Evolutionary conservation across 2,113 vertebrate species (phyloP).

Genomic region (Labrus mixtus): DNA sequence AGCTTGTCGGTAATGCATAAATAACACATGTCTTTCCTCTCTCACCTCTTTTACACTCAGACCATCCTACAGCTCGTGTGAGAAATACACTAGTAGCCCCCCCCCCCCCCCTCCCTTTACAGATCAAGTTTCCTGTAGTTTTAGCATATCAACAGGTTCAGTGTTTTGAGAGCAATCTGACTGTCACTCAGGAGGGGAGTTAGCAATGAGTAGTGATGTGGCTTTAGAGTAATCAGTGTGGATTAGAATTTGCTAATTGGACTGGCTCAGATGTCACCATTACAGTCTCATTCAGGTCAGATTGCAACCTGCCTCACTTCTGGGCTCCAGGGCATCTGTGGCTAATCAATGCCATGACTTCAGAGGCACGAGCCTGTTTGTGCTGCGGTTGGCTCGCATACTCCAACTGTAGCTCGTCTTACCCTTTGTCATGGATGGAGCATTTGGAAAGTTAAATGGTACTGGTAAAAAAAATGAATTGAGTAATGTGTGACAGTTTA

Average conservation of each 20-base stretch:
- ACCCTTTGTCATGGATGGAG: slow-evolving; percentile 16
- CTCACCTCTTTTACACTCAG: neutral
- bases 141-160: neutral
- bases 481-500: too few species aligned
- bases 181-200: slow-evolving; percentile 48
- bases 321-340: slow-evolving; percentile 66
- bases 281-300: slow-evolving; percentile 72
- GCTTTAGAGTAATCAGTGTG: slow-evolving; percentile 60
- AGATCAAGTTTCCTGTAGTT: neutral
- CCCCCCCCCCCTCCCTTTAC: neutral
- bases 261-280: slow-evolving; percentile 64
- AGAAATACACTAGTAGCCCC: neutral
- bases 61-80: neutral
- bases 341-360: slow-evolving; percentile 77
- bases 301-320: slow-evolving; percentile 68
- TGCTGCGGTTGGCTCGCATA: slow-evolving; percentile 31
- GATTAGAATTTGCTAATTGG: slow-evolving; percentile 76
- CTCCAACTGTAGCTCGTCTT: slow-evolving; percentile 38
- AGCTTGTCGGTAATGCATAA: slow-evolving; percentile 28
- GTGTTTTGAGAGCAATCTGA: neutral
- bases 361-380: slow-evolving; percentile 68
- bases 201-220: slow-evolving; percentile 53
- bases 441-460: neutral
- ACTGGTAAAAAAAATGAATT: too few species aligned
- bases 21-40: slow-evolving; percentile 11